Conservation (phyloP, 2,888 invertebrate species). For the Cyclophora punctaria region DNA sequence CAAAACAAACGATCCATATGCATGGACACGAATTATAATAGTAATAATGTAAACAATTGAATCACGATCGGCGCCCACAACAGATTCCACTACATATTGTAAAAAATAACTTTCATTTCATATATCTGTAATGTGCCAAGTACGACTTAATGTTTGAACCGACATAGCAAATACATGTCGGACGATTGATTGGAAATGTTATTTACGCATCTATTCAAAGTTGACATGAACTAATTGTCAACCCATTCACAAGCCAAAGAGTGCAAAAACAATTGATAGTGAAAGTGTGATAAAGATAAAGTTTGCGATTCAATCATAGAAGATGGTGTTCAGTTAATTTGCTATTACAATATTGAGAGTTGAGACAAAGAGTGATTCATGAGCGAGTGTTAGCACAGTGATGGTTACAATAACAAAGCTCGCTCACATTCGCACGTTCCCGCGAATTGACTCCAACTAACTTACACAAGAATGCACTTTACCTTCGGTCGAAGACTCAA, state of each 20-base stretch:
- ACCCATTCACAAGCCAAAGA: no score
- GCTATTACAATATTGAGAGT: conserved; percentile 24
- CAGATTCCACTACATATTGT: conserved; percentile 6
- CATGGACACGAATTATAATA: conserved; percentile 37
- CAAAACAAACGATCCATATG: conserved; percentile 39
- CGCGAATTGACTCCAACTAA: conserved; percentile 58
- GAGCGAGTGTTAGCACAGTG: conserved; percentile 24
- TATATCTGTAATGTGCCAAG: background rate
- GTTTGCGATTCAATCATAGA: conserved; percentile 18
- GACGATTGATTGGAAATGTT: no score
- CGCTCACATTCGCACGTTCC: conserved; percentile 57
- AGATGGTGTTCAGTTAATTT: conserved; percentile 16
- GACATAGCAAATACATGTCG: no score
- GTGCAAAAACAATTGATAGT: conserved; percentile 1
- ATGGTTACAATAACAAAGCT: conserved; percentile 38
- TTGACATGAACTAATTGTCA: no score
- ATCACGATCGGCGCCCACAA: conserved; percentile 30
- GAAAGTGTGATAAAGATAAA: conserved; percentile 6
- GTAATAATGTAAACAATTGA: conserved; percentile 55
- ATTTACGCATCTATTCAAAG: no score
- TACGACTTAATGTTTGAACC: background rate
- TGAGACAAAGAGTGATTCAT: conserved; percentile 39
- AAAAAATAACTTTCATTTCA: background rate
- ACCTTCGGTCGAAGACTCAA: conserved; percentile 53
- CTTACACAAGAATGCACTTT: conserved; percentile 72